A percentile compares a stretch with the other conserved stretches of the same genome.
Evolutionary conservation across 35 echinoderm and acorn worm species (phyloP).

Genomic region (Ophioderma brevispina): DNA sequence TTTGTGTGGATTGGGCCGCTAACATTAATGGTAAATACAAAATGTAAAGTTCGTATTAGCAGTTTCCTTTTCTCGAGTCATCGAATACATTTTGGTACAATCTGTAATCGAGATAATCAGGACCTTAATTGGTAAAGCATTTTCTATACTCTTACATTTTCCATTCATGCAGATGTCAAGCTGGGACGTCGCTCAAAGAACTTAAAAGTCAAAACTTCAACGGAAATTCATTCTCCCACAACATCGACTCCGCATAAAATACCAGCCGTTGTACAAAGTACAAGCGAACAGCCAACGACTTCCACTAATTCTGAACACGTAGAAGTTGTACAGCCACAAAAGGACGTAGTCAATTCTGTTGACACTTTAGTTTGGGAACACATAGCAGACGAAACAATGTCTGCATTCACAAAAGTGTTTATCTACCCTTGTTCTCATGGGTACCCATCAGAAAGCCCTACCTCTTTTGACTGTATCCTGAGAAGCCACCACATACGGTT

Average conservation of each 20-base stretch:
- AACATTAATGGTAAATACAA: too few species aligned
- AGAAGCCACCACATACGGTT: not conserved
- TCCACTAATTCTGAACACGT: not conserved
- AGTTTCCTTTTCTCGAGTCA: too few species aligned
- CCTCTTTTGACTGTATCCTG: not conserved
- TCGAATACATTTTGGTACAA: not conserved
- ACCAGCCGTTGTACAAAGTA: constrained; percentile 1
- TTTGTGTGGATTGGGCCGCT: too few species aligned
- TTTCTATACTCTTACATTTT: not conserved
- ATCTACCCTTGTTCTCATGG: not conserved
- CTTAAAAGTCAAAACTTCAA: constrained; percentile 26
- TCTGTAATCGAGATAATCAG: not conserved
- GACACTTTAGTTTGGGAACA: not conserved
- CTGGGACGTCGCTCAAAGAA: constrained; percentile 53
- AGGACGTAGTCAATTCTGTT: not conserved
- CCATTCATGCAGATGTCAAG: constrained; percentile 15
- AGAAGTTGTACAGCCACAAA: not conserved
- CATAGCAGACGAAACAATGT: not conserved
- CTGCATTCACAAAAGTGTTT: not conserved
- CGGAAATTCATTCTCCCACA: not conserved
- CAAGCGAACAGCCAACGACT: not conserved
- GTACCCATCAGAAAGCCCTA: not conserved
- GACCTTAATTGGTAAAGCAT: too few species aligned
- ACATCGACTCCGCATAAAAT: constrained; percentile 1
- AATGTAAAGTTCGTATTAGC: not conserved